Percentiles rank a stretch among this genome's conserved stretches.
phyloP scores from a whole-genome alignment of 2,888 invertebrate genomes.

The Camptogramma bilineatum region DNA sequence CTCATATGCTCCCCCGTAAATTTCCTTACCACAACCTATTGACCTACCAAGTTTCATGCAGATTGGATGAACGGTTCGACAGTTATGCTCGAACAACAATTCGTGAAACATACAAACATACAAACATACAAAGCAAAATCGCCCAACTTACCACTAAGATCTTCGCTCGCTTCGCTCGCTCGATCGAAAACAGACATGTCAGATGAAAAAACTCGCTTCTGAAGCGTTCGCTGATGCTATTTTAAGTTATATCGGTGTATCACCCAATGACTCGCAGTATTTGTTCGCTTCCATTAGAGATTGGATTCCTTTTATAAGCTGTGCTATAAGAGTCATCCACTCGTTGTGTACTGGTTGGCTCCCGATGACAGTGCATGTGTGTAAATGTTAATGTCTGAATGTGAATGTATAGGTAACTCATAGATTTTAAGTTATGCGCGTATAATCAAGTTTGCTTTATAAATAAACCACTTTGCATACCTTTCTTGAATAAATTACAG shows the following conservation, averaged over 20 bases:
- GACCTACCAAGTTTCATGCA: too few species aligned
- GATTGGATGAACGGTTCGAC: too few species aligned
- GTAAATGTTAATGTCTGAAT: not conserved
- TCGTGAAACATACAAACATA: too few species aligned
- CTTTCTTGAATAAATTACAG: slow-evolving; percentile 44
- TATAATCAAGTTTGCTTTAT: slow-evolving; percentile 17
- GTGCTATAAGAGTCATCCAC: not conserved
- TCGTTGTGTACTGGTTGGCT: not conserved
- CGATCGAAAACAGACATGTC: not conserved
- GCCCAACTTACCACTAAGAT: too few species aligned
- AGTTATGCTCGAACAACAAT: too few species aligned
- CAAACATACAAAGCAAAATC: too few species aligned
- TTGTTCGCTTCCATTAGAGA: not conserved
- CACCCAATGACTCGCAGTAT: not conserved
- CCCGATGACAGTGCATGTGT: not conserved
- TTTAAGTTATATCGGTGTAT: not conserved
- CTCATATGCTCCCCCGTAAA: too few species aligned
- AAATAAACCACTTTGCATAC: slow-evolving; percentile 43
- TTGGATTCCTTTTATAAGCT: not conserved
- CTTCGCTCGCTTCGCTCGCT: too few species aligned
- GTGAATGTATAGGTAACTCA: too few species aligned
- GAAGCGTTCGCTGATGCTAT: not conserved
- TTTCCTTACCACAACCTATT: too few species aligned
- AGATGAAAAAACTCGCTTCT: not conserved
- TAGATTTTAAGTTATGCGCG: slow-evolving; percentile 19